These are phyloP conservation scores for Stegodyphus dumicola DNA, from an alignment of 1,140 invertebrate genomes.

Conservation along the genomic window DNA sequence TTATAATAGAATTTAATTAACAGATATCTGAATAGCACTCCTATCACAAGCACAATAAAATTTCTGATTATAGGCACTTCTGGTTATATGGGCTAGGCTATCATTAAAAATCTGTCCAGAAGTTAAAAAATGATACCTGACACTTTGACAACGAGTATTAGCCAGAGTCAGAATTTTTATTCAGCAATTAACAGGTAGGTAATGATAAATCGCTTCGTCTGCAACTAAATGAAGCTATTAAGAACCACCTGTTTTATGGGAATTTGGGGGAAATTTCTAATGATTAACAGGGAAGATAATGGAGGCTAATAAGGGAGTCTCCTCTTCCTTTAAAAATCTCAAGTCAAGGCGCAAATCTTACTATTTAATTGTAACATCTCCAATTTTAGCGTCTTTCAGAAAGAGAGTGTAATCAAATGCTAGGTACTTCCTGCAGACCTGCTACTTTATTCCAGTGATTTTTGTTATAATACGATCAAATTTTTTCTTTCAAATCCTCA, in stretches of 20 bases:
- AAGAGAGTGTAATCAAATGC: too few relatives aligned
- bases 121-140: constrained; percentile 53
- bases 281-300: neutral
- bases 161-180: constrained; percentile 45
- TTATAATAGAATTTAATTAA: too few relatives aligned
- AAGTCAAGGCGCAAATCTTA: too few relatives aligned
- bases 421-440: too few relatives aligned
- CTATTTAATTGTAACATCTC: too few relatives aligned
- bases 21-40: too few relatives aligned
- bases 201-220: constrained; percentile 46
- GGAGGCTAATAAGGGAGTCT: neutral
- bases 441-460: too few relatives aligned
- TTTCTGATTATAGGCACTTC: neutral
- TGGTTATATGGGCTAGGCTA: constrained; percentile 25
- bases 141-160: constrained; percentile 57
- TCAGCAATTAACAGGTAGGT: constrained; percentile 54
- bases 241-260: constrained; percentile 8
- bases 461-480: too few relatives aligned
- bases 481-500: too few relatives aligned
- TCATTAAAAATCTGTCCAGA: constrained; percentile 47
- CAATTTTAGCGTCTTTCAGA: too few relatives aligned
- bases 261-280: neutral
- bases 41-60: too few relatives aligned
- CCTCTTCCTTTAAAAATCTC: neutral
- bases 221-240: constrained; percentile 60